Conservation (phyloP, 2,797 vertebrate genomes). For the Gymnopithys bicolor region DNA sequence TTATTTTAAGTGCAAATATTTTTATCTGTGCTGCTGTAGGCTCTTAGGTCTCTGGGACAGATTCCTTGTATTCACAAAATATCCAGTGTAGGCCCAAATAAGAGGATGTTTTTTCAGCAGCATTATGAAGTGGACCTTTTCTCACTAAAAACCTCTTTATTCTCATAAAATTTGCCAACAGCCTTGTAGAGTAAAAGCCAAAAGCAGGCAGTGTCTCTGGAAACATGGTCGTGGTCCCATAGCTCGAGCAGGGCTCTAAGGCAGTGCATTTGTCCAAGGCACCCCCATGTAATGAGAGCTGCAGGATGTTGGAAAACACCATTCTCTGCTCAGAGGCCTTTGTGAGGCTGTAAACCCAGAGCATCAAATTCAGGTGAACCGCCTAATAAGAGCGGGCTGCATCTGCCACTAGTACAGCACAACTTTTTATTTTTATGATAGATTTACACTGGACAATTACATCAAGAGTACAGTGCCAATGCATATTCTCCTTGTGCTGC, state of each 20-base stretch:
- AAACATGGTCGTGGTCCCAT: not conserved
- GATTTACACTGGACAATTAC: not conserved
- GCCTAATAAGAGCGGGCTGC: not conserved
- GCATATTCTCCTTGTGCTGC: not conserved
- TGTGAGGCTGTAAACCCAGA: not conserved
- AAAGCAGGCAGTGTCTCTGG: not conserved
- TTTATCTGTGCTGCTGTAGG: not conserved
- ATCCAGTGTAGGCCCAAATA: not conserved
- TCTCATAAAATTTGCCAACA: not conserved
- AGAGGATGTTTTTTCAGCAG: not conserved
- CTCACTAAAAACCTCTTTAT: not conserved
- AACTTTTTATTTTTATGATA: not conserved
- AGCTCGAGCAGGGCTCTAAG: not conserved
- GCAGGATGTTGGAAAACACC: not conserved
- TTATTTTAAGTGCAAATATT: not conserved
- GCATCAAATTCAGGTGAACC: not conserved
- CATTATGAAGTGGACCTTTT: not conserved
- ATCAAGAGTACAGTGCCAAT: not conserved
- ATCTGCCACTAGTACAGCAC: not conserved
- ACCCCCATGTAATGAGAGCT: fast-evolving
- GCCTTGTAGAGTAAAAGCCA: not conserved
- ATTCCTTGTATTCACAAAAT: not conserved
- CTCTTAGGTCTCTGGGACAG: not conserved
- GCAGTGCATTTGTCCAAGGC: not conserved
- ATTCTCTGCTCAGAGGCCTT: not conserved